Conservation (phyloP, 2,888 invertebrate genomes). For the Mythimna impura region DNA sequence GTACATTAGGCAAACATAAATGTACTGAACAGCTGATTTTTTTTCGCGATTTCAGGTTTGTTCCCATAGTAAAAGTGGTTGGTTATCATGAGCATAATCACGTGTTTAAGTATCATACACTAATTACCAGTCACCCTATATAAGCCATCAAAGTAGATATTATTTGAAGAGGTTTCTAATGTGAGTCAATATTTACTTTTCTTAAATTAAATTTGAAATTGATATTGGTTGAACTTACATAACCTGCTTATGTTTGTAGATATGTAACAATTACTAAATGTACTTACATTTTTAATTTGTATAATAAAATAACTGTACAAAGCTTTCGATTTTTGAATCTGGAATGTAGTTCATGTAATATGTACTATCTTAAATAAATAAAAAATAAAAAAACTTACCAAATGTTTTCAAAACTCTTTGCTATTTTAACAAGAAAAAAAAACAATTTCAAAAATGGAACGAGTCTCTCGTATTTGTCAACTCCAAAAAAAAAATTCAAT, state of each 20-base stretch:
- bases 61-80: too few relatives aligned
- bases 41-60: too few relatives aligned
- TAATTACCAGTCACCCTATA: too few relatives aligned
- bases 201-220: neutral
- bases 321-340: neutral
- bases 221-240: neutral
- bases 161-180: too few relatives aligned
- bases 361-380: too few relatives aligned
- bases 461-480: neutral
- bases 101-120: too few relatives aligned
- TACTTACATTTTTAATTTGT: neutral
- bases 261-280: neutral
- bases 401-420: neutral
- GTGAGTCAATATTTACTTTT: neutral
- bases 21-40: too few relatives aligned
- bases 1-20: too few relatives aligned
- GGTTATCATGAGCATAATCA: too few relatives aligned
- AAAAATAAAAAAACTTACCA: neutral
- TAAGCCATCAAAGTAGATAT: neutral
- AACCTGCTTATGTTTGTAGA: neutral
- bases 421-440: conserved; percentile 1
- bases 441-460: conserved; percentile 29
- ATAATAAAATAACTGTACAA: neutral
- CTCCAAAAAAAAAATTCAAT: conserved; percentile 38
- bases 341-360: neutral